Evolutionary conservation across 2,888 invertebrate genomes (phyloP).

Genomic region (Dryobotodes eremita): DNA sequence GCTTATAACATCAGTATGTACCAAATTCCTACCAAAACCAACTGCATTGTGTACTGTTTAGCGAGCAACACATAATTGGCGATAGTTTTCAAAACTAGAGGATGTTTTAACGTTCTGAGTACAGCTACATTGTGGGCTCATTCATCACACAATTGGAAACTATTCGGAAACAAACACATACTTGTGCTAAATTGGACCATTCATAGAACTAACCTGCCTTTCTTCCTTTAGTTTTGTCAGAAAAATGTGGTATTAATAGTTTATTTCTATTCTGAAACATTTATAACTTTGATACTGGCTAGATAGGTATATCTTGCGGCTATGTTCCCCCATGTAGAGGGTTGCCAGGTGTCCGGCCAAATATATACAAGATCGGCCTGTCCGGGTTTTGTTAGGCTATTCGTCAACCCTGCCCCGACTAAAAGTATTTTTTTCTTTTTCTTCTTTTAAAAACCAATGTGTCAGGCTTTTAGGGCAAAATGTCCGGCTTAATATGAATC

Average conservation of each 20-base stretch:
- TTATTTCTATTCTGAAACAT: background rate
- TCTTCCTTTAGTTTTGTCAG: background rate
- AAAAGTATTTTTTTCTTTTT: too few relatives aligned
- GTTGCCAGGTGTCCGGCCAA: too few relatives aligned
- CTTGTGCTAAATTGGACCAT: slow-evolving; percentile 27
- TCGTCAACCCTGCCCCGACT: too few relatives aligned
- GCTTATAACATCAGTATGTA: background rate
- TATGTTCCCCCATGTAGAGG: background rate
- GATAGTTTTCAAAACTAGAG: slow-evolving; percentile 53
- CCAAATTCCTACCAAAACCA: background rate
- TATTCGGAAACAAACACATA: slow-evolving; percentile 30
- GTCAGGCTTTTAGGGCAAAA: too few relatives aligned
- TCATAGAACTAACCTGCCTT: slow-evolving; percentile 8
- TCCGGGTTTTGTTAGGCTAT: too few relatives aligned
- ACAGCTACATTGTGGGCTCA: slow-evolving; percentile 38
- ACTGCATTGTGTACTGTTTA: slow-evolving; percentile 36
- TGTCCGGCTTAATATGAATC: too few relatives aligned
- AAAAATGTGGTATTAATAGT: background rate
- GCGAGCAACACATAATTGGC: slow-evolving; percentile 30
- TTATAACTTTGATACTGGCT: background rate
- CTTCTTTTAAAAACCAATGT: too few relatives aligned
- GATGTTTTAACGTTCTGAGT: slow-evolving; percentile 47
- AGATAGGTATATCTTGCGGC: background rate
- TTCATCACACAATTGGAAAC: slow-evolving; percentile 17
- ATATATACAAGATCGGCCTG: too few relatives aligned